Base-by-base conservation (phyloP, 2,888 invertebrate genomes). In the Diachrysia chrysitis region DNA sequence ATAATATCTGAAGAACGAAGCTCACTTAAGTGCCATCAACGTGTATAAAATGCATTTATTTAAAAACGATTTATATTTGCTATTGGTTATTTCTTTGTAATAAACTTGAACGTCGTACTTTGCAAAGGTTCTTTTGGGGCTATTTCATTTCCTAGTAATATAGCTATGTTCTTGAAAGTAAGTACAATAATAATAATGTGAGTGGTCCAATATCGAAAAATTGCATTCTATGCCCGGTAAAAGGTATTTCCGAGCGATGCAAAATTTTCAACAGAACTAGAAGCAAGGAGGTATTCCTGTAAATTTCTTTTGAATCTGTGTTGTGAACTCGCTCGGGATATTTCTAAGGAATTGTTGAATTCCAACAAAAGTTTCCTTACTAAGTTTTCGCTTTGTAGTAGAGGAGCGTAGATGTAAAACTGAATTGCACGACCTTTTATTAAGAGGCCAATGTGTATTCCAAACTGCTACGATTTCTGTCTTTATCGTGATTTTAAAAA, bases 281-380 rank as follows among this genome's bases (percentile, higher is more conserved):
- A 3, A 10, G 17, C 56, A 59, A 35, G 61, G 42, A n/a, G n/a
- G 14, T 78, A 76, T 70, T 79, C 63, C 60, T 59, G 37, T 48
- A 57, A 67, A 68, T 67, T 68, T 55, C 63, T 37, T 53, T n/a
- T 42, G 58, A 71, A 72, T 66, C 63, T 29, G 46, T 64, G 66
- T 65, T 68, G 58, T 67, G 70, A 69, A 73, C 54, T 58, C 35
- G 25, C 23, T 53, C 37, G 60, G 59, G 64, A 68, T 62, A 66
- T 76, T 76, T 69, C 70, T 58, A 23, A 66, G 69, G 57, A 80
- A 70, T 72, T 62, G 66, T 71, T 66, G 72, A 76, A 71, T 79
- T 72, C 67, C 72, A 64, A 63, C 57, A 66, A 66, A 72, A 70
- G 58, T 81, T 73, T 55, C 53, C 58, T 35, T 37, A 37, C 21